These are phyloP conservation scores for Marmota flaviventris DNA, from an alignment of 2,113 vertebrate species.

Conservation along the genomic window DNA sequence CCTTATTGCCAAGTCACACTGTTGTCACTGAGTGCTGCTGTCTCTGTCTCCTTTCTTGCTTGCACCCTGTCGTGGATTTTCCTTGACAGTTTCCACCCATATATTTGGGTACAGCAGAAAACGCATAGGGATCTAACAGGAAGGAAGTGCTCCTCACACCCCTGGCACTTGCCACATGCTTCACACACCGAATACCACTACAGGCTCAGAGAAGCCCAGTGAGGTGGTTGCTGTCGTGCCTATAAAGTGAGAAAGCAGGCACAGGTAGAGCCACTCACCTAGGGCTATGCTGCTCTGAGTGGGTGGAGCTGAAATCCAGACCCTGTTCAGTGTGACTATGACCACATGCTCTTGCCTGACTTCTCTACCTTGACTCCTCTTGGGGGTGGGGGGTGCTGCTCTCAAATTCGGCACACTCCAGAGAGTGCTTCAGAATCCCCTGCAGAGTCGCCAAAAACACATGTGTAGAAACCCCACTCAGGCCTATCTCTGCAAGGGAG, in stretches of 20 bases:
- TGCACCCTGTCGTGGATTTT: conserved; percentile 16
- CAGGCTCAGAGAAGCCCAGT: background rate
- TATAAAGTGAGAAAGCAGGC: background rate
- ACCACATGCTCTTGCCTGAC: background rate
- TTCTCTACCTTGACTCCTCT: background rate
- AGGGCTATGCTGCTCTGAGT: fast-evolving
- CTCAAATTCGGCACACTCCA: background rate
- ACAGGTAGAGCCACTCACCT: background rate
- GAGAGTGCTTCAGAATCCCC: background rate
- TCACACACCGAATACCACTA: fast-evolving
- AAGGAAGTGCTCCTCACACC: background rate
- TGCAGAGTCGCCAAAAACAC: background rate
- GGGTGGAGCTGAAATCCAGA: background rate
- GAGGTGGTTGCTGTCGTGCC: background rate
- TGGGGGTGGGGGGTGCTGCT: background rate
- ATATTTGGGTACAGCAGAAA: background rate
- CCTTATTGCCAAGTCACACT: conserved; percentile 51
- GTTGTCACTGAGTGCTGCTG: background rate
- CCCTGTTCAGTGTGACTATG: background rate
- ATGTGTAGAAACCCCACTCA: background rate
- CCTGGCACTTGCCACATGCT: background rate
- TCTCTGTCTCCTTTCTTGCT: conserved; percentile 34
- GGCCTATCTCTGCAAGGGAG: background rate
- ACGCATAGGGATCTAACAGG: background rate
- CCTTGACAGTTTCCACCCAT: background rate